A percentile compares a stretch with the other conserved stretches of the same genome.
Evolutionary conservation across 1,140 invertebrate genomes (phyloP).

Genomic region (Phymastichus coffea): DNA sequence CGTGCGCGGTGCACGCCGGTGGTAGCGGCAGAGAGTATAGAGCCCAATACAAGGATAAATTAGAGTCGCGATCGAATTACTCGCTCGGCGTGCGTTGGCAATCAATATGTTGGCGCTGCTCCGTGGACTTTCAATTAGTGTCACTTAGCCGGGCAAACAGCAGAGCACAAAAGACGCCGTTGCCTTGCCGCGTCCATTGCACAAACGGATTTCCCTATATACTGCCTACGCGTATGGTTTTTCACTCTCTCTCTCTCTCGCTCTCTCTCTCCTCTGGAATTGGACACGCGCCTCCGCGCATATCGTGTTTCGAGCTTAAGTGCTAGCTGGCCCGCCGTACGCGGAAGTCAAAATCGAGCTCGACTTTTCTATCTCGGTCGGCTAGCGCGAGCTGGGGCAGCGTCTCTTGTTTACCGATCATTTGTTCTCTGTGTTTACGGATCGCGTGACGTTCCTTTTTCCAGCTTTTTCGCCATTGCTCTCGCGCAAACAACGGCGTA

Average conservation of each 20-base stretch:
- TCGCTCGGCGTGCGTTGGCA: slow-evolving; percentile 30
- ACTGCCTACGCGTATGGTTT: no score
- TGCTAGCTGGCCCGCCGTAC: no score
- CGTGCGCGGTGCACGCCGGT: neutral
- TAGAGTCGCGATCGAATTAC: slow-evolving; percentile 47
- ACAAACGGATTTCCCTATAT: slow-evolving; percentile 9
- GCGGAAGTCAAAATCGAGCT: no score
- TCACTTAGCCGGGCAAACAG: slow-evolving; percentile 53
- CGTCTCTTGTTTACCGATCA: no score
- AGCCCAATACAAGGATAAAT: slow-evolving; percentile 37
- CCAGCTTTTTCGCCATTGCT: no score
- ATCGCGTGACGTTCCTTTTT: no score
- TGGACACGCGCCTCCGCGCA: neutral
- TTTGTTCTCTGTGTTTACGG: no score
- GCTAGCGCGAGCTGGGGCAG: no score
- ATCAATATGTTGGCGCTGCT: slow-evolving; percentile 31
- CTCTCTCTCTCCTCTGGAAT: neutral
- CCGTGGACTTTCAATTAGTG: slow-evolving; percentile 55
- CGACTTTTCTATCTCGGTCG: no score
- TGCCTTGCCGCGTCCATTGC: neutral
- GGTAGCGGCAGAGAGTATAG: neutral
- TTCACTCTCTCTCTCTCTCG: no score
- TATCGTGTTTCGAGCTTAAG: neutral
- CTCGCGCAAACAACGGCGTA: no score
- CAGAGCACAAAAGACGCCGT: neutral